Evolutionary conservation across 2,888 invertebrate genomes (phyloP).

Genomic region (Schizotus pectinicornis): DNA sequence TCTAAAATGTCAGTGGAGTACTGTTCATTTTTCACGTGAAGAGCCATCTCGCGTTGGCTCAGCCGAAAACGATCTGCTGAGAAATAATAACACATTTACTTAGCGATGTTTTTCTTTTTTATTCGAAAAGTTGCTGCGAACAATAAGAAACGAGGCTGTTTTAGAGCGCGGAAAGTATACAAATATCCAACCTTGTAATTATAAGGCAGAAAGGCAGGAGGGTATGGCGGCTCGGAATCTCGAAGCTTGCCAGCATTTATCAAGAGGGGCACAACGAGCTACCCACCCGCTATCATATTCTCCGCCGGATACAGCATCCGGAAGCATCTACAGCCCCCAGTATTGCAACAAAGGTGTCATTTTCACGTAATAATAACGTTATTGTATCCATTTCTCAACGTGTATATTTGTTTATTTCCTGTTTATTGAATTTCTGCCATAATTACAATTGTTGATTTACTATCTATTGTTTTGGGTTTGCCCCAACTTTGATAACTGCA

Average conservation of each 20-base stretch:
- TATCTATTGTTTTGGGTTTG: constrained; percentile 5
- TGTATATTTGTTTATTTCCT: constrained; percentile 29
- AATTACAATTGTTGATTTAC: constrained; percentile 9
- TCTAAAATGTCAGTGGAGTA: no score
- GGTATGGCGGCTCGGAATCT: not conserved
- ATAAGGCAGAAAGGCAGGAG: constrained; percentile 9
- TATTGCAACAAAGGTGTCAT: constrained; percentile 42
- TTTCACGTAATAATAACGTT: constrained; percentile 41
- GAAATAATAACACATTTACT: constrained; percentile 9
- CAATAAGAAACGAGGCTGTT: constrained; percentile 4
- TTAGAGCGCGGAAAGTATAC: constrained; percentile 6
- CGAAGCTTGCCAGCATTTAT: constrained; percentile 21
- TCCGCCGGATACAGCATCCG: constrained; percentile 40
- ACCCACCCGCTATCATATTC: constrained; percentile 34
- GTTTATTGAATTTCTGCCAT: constrained; percentile 31
- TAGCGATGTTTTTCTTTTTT: constrained; percentile 7
- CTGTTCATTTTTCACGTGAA: not conserved
- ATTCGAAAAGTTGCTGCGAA: constrained; percentile 7
- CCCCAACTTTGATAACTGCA: not conserved
- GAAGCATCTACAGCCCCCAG: constrained; percentile 35
- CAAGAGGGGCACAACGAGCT: constrained; percentile 22
- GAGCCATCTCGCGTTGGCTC: not conserved
- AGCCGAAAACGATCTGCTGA: not conserved
- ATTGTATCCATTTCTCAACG: constrained; percentile 36
- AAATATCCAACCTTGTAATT: constrained; percentile 26